Evolutionary conservation across 35 echinoderm and acorn worm genomes (phyloP), one percentile per base, ranked within the genome.

Genomic region (Acanthaster planci): DNA sequence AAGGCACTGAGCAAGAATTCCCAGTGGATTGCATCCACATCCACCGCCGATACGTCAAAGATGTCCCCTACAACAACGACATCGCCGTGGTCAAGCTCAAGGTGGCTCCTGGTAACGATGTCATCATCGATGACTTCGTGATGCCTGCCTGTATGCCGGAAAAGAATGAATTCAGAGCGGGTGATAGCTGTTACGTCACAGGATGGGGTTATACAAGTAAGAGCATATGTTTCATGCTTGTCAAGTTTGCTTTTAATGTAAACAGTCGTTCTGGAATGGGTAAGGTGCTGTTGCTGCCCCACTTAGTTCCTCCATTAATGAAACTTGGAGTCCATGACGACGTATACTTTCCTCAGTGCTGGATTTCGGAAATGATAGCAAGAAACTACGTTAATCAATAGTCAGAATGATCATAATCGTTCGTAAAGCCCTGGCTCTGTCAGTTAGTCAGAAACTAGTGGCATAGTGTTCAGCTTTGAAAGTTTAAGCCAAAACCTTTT

Each of bases 191-290:
- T 30, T 91, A 78, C 37, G 78, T 95, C 55, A 91, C 93, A 9
- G 93, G 93, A 9, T 95, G 93, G 93, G 93, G 93, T 2, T 91
- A 95, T 51, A 95, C 51, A 76, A 76, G 93, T 95, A 80, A 60
- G 72, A 64, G 60, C 84, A 86, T n/a, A 1, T 37, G 55, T 30
- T 58, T n/a, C 16, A n/a, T n/a, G n/a, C n/a, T n/a, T n/a, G n/a
- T n/a, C n/a, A n/a, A n/a, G n/a, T n/a, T n/a, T n/a, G 56, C 0
- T 26, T 1, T 8, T 5, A 18, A 36, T 10, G 37, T 31, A 1
- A 7, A 16, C 36, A 17, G 60, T 68, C 36, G 8, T 23, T 23
- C 6, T 3, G 32, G 22, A 67, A 67, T 3, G 7, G 35, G 60
- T 27, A 67, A 27, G 4, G 7, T 10, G 1, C 0, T 5, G 60